phyloP scores from a whole-genome alignment of 2,797 vertebrate species.

The Spatula versicolor region DNA sequence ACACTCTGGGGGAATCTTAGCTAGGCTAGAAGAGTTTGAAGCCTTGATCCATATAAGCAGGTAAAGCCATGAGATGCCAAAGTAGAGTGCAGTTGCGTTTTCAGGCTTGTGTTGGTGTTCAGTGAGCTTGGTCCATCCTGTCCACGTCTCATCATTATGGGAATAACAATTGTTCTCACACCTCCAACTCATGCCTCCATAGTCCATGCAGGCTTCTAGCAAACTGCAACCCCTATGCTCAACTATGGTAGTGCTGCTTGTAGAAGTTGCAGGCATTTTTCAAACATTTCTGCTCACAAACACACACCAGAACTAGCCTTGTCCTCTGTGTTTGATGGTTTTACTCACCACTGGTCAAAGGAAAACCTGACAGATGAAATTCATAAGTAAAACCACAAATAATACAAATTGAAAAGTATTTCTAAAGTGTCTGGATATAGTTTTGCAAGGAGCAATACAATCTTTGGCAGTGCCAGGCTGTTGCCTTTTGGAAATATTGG shows the following conservation, averaged over 20 bases:
- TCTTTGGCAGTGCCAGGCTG: constrained; percentile 1
- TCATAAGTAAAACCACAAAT: constrained; percentile 10
- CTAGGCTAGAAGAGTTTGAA: background rate
- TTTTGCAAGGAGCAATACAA: constrained; percentile 16
- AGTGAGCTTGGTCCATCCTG: fast-evolving
- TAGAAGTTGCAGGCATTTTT: background rate
- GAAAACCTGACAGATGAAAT: constrained; percentile 11
- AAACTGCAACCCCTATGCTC: background rate
- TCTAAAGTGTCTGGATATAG: background rate
- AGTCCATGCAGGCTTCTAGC: background rate
- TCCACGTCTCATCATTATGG: background rate
- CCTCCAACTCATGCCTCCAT: background rate
- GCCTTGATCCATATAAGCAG: background rate
- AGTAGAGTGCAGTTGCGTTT: fast-evolving
- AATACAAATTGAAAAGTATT: background rate
- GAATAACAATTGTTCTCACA: background rate
- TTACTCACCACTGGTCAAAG: background rate
- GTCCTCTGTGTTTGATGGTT: background rate
- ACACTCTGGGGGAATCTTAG: background rate
- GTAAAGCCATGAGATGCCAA: background rate
- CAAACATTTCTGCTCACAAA: background rate
- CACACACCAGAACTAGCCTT: background rate
- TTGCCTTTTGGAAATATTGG: constrained; percentile 19
- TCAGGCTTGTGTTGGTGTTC: background rate
- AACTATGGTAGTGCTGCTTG: background rate